Percentiles rank a stretch among this genome's conserved stretches.
Evolutionary conservation across 2,888 invertebrate species (phyloP).

Genomic region (Lysandra coridon): DNA sequence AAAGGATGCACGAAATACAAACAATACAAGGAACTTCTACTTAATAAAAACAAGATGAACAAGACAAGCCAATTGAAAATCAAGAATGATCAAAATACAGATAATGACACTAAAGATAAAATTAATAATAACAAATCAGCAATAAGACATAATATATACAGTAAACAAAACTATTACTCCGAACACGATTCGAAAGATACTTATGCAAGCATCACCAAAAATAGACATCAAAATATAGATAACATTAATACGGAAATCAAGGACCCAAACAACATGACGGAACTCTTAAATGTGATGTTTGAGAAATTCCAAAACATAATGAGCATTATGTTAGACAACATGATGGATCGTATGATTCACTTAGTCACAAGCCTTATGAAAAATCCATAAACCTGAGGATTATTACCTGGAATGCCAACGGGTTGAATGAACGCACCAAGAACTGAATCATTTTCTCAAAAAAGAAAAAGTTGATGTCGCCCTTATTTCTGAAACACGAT

Average conservation of each 20-base stretch:
- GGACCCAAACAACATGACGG: not conserved
- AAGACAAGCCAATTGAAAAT: not conserved
- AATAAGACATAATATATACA: no score
- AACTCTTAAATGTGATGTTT: slow-evolving; percentile 24
- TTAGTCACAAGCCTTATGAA: no score
- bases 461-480: not conserved
- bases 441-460: not conserved
- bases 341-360: not conserved
- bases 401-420: not conserved
- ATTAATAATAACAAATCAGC: not conserved
- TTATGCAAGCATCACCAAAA: not conserved
- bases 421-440: not conserved
- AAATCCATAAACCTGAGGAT: no score
- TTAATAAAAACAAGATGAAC: not conserved
- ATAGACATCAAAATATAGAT: not conserved
- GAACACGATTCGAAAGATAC: not conserved
- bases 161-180: no score
- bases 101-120: not conserved
- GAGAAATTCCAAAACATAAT: slow-evolving; percentile 31
- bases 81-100: not conserved
- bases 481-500: not conserved
- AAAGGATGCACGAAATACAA: no score
- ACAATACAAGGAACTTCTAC: not conserved
- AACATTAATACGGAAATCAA: slow-evolving; percentile 3
- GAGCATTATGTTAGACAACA: slow-evolving; percentile 31